Base-by-base conservation (phyloP, 2,888 invertebrate species). In the Hecatera dysodea region DNA sequence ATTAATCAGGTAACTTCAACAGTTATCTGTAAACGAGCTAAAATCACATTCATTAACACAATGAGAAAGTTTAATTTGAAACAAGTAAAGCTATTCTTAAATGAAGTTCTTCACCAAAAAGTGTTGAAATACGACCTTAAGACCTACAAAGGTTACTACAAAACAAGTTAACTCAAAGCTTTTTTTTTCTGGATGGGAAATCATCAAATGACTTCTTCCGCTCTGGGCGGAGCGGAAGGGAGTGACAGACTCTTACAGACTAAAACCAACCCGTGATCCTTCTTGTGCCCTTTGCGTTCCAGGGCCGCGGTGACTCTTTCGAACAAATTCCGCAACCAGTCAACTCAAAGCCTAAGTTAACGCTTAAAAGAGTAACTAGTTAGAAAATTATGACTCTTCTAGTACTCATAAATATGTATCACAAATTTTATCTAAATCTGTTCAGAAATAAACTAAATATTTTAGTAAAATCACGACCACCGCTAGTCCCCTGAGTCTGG, bases 401-500 rank as follows among this genome's bases (percentile, higher is more conserved):
- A 39, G 29, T 7, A 33, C 42, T 53, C 33, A 33, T 55, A 72
- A 55, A 55, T 71, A 74, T 65, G 17, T 46, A 46, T 12, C 2
- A 39, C 4, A 29, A 48, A n/a, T 46, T 46, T 15, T 15, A 46
- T 33, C 17, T 11, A n/a, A 56, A 56, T 66, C 48, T 27, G 27
- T 27, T 3, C 39, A 19, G 29, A 11, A 48, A 50, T 33, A 67
- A 46, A 72, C 11, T 24, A 24, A 53, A 62, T 73, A 75, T 56
- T 75, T 67, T 2, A 57, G 27, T 57, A 52, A 67, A 57, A 55
- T 56, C 75, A 48, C 55, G 24, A 29, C 46, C 33, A 22, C n/a
- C 39, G n/a, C 48, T 36, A 36, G 44, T 27, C 55, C 15, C 48
- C 19, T 8, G 33, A 27, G 48, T 22, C 22, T 66, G 42, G 33